These are phyloP conservation scores for Marmota flaviventris DNA, from an alignment of 2,113 vertebrate genomes.

Conservation along the genomic window DNA sequence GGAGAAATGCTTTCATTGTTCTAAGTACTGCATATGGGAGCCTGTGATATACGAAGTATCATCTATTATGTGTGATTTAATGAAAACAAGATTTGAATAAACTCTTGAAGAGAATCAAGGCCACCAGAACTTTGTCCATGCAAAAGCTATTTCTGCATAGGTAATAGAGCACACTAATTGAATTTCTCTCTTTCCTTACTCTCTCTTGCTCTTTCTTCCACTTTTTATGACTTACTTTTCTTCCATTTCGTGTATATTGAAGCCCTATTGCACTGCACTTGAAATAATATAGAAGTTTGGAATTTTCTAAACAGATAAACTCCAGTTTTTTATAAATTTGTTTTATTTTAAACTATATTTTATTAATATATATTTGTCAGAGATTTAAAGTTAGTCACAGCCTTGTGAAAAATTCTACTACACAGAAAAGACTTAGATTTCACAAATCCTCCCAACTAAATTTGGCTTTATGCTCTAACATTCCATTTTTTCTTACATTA, in stretches of 20 bases:
- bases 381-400: neutral
- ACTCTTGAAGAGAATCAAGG: neutral
- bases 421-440: neutral
- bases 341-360: neutral
- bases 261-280: neutral
- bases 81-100: neutral
- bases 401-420: neutral
- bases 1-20: neutral
- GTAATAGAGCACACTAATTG: neutral
- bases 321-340: neutral
- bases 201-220: neutral
- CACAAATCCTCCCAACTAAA: neutral
- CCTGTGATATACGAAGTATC: neutral
- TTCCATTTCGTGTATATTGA: neutral
- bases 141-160: neutral
- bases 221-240: neutral
- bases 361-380: neutral
- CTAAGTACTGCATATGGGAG: neutral
- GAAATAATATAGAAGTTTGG: neutral
- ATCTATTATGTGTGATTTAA: neutral
- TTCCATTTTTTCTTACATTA: neutral
- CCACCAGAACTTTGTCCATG: neutral
- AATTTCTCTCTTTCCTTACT: neutral
- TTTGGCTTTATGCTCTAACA: neutral
- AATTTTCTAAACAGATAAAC: neutral